Evolutionary conservation across 2,797 vertebrate species (phyloP).

Genomic region (Labroides dimidiatus): DNA sequence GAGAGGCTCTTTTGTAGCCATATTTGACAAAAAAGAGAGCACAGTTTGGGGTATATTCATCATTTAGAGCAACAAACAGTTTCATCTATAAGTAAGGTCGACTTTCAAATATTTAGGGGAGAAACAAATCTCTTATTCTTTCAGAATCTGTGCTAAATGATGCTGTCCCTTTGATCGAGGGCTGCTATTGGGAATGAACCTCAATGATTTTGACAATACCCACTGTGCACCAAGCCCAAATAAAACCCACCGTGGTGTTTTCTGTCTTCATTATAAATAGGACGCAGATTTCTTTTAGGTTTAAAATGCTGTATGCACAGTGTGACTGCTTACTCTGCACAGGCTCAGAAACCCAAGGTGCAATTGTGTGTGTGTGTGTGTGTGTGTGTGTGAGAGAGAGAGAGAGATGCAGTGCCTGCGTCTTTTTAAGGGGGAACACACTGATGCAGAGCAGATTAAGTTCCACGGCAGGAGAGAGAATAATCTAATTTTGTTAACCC

Average conservation of each 20-base stretch:
- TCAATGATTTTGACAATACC: slow-evolving; percentile 17
- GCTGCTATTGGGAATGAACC: slow-evolving; percentile 11
- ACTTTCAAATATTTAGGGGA: neutral
- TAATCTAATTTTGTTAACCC: slow-evolving; percentile 79
- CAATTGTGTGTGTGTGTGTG: slow-evolving; percentile 14
- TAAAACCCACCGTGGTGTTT: slow-evolving; percentile 8
- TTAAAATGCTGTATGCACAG: slow-evolving; percentile 7
- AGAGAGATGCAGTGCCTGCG: slow-evolving; percentile 27
- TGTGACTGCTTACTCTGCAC: slow-evolving; percentile 41
- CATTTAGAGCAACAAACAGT: slow-evolving; percentile 1
- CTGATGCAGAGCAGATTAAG: slow-evolving; percentile 73
- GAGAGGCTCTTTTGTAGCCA: neutral
- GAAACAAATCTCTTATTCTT: neutral
- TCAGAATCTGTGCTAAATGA: slow-evolving; percentile 10
- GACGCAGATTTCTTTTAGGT: slow-evolving; percentile 16
- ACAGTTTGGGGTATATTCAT: slow-evolving; percentile 3
- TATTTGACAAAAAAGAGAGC: neutral
- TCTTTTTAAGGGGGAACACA: slow-evolving; percentile 47
- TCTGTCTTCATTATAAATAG: slow-evolving; percentile 30
- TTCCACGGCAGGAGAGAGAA: slow-evolving; percentile 67
- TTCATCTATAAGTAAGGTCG: slow-evolving; percentile 6
- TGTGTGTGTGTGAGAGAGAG: slow-evolving; percentile 13
- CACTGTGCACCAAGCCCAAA: slow-evolving; percentile 4
- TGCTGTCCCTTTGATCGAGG: neutral
- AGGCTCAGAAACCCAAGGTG: slow-evolving; percentile 11